phyloP scores from a whole-genome alignment of 64 coral and sea anemone genomes.

The Montipora sp. region DNA sequence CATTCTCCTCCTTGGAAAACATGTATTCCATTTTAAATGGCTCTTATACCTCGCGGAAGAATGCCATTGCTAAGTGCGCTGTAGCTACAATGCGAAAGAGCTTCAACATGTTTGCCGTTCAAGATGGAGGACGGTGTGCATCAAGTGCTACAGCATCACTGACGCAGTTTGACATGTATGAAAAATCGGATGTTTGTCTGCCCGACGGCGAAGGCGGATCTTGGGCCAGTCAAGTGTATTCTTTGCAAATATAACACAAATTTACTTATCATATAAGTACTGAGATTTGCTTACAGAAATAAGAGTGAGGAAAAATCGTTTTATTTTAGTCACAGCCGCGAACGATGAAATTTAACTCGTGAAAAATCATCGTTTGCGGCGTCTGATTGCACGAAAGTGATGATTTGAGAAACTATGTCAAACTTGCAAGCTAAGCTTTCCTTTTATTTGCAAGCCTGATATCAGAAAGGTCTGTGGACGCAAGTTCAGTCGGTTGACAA shows the following conservation, averaged over 20 bases:
- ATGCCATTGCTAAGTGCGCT: background rate
- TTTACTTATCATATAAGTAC: background rate
- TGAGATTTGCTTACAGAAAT: too few species aligned
- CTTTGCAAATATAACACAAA: background rate
- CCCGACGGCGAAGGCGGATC: slow-evolving; percentile 1
- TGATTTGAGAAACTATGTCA: too few species aligned
- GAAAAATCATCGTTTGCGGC: too few species aligned
- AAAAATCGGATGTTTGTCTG: background rate
- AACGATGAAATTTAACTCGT: too few species aligned
- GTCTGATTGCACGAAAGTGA: too few species aligned
- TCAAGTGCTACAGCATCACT: background rate
- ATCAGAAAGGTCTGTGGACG: too few species aligned
- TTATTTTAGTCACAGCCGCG: too few species aligned
- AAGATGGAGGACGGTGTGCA: slow-evolving; percentile 31
- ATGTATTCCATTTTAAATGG: background rate
- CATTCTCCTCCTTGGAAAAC: background rate
- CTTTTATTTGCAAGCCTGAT: too few species aligned
- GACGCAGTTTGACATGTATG: slow-evolving; percentile 18
- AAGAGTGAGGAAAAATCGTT: too few species aligned
- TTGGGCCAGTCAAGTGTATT: slow-evolving; percentile 29
- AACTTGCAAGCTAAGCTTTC: too few species aligned
- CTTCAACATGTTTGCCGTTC: slow-evolving; percentile 10
- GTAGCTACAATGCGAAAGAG: background rate
- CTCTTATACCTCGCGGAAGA: background rate
- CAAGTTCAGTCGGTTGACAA: too few species aligned